A percentile compares a stretch with the other conserved stretches of the same genome.
Conservation (phyloP, 2,113 vertebrate genomes). For the Chiloscyllium plagiosum region DNA sequence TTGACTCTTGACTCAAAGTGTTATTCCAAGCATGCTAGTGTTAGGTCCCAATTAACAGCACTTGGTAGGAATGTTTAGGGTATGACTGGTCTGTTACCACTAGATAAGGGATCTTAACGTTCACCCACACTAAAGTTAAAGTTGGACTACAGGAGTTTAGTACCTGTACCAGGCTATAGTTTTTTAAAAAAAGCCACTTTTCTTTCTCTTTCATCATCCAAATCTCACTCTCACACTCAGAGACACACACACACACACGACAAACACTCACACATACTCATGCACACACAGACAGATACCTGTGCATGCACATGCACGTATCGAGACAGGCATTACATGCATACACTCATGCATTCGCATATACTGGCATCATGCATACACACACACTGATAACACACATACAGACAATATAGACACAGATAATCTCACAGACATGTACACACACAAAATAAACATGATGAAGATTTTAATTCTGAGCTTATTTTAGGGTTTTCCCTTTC, state of each 20-base stretch:
- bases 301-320: too few relatives aligned
- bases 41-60: neutral
- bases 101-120: neutral
- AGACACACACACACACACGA: too few relatives aligned
- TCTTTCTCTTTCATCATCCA: neutral
- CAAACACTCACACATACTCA: too few relatives aligned
- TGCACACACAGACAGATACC: too few relatives aligned
- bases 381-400: too few relatives aligned
- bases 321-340: too few relatives aligned
- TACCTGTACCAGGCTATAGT: too few relatives aligned
- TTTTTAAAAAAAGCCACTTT: neutral
- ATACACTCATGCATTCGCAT: too few relatives aligned
- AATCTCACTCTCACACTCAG: too few relatives aligned
- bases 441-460: neutral
- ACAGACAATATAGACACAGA: too few relatives aligned
- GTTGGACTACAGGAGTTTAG: neutral
- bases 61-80: neutral
- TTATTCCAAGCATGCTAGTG: neutral
- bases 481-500: neutral
- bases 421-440: too few relatives aligned
- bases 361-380: too few relatives aligned
- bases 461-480: neutral
- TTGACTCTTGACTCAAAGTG: neutral
- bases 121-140: neutral
- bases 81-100: neutral